Evolutionary conservation across 2,888 invertebrate genomes (phyloP), one percentile per base, ranked within the genome.

Genomic region (Philonicus albiceps): DNA sequence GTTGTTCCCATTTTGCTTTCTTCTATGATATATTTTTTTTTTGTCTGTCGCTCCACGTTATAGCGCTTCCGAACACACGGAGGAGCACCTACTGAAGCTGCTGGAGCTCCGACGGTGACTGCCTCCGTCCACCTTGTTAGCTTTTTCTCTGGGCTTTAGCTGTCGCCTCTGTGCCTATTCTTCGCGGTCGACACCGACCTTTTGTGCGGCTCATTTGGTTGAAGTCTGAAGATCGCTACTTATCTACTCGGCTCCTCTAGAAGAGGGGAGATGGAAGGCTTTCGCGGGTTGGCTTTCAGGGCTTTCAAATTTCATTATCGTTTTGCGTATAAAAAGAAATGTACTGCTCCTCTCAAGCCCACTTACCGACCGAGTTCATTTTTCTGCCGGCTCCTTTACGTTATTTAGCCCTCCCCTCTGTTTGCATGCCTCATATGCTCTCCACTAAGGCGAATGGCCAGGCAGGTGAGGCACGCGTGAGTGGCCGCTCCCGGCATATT

Each of bases 1-100:
- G 55, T 64, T 19, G 55, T 81, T 81, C 81, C 64, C 81, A 81
- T 81, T 80, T 81, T 81, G 81, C 30, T 81, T 81, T 81, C 55
- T 55, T 81, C 81, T 64, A 34, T 64, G 40, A 37, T 37, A 37
- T 37, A 11, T 37, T 37, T 37, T 43, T 76, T 76, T 40, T 22
- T 76, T n/a, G n/a, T n/a, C 22, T 76, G 34, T 11, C 19, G 37
- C 40, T 64, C 27, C 27, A 27, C 64, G 11, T 22, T 64, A 19
- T 11, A 64, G 22, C 64, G 64, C 64, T 64, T 64, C 64, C 27
- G 64, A 64, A 64, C 64, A 64, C 64, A 64, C 64, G 64, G 64
- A 49, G 49, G 27, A 64, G 19, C 64, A 27, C 64, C 27, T 11
- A 27, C n/a, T 3, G n/a, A n/a, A 49, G 49, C n/a, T 49, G n/a